Base-by-base conservation (phyloP, 2,113 vertebrate species). In the Callospermophilus lateralis region DNA sequence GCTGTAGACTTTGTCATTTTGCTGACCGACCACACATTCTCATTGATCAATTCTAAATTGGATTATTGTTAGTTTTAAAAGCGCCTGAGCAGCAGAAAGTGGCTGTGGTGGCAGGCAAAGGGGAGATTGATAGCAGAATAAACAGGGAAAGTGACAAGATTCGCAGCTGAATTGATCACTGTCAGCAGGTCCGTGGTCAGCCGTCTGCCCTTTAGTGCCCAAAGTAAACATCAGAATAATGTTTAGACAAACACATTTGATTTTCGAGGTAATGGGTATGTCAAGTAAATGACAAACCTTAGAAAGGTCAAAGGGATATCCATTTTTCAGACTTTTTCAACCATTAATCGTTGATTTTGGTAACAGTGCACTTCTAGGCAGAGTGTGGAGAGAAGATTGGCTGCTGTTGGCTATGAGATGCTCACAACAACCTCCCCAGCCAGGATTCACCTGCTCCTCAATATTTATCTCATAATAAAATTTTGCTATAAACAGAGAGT, bases 231-330 rank as follows among this genome's bases (percentile, higher is more conserved):
- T 98, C 98, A 98, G 99, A 99, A 99, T 99, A 99, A 99, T 99
- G 99, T 99, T 99, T 99, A 99, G 99, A 99, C 99, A 99, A 99
- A 99, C 99, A 99, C 98, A 99, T 99, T 99, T 99, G 99, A 99
- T 99, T 99, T 99, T 98, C 98, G 98, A 98, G 98, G 99, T 99
- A 99, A 99, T 99, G 99, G 99, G 98, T 98, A 99, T 99, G 99
- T 99, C 99, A 99, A 98, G 98, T 95, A 99, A 99, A 99, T 99
- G 98, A 99, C 99, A 99, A 98, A 98, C 98, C 98, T 98, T 98
- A 90, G 98, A 98, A 98, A 98, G 99, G 99, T 98, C 99, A 99
- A 98, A 98, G 98, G 98, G 98, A 98, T 98, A 98, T 95, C 96
- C 98, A 98, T 99, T 99, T 99, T 99, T 99, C 98, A 99, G 99